These are phyloP conservation scores for Octopus bimaculoides DNA, from an alignment of 1,140 invertebrate genomes.

Conservation along the genomic window DNA sequence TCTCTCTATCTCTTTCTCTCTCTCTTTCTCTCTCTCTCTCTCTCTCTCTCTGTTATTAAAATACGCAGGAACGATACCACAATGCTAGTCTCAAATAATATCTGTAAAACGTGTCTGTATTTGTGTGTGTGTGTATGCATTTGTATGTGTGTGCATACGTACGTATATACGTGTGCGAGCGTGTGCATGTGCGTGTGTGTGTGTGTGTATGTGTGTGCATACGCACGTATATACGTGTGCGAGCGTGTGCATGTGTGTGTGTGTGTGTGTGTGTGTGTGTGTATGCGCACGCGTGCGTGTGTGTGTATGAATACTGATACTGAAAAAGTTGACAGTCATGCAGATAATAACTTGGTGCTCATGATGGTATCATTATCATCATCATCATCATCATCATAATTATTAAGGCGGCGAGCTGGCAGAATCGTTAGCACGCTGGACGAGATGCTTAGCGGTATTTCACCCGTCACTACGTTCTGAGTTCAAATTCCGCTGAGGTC, in stretches of 20 bases:
- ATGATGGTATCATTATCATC: no score
- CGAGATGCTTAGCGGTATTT: no score
- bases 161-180: neutral
- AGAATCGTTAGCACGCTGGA: no score
- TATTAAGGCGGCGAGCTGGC: no score
- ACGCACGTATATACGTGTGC: neutral
- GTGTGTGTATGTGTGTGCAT: neutral
- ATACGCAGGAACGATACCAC: neutral
- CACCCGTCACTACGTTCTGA: no score
- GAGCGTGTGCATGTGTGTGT: neutral
- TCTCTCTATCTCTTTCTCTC: slow-evolving; percentile 12
- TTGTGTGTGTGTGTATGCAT: neutral
- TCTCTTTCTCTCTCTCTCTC: slow-evolving; percentile 15
- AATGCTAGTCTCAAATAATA: neutral
- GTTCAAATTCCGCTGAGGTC: no score
- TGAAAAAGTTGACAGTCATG: no score
- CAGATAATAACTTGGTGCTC: no score
- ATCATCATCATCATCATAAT: no score
- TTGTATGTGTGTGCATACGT: neutral
- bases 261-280: neutral
- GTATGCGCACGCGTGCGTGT: neutral
- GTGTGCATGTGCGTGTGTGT: neutral
- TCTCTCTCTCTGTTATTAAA: neutral
- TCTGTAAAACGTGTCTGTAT: neutral
- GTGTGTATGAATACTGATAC: neutral